Percentiles rank a stretch among this genome's conserved stretches.
These are phyloP conservation scores for Tetrax tetrax DNA, from an alignment of 2,113 vertebrate genomes.

Conservation along the genomic window DNA sequence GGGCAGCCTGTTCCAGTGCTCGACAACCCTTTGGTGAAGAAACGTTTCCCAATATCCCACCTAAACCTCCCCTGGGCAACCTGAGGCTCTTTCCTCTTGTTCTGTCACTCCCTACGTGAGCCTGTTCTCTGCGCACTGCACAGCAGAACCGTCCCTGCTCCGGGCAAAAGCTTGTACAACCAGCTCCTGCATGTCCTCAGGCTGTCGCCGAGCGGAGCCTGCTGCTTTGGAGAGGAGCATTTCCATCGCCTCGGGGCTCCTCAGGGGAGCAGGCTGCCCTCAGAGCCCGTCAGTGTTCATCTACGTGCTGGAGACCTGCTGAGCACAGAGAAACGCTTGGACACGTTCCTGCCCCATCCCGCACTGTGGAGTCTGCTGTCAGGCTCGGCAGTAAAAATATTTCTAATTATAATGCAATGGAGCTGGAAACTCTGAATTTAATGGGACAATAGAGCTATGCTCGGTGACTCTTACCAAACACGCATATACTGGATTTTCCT, in stretches of 20 bases:
- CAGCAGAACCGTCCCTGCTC: neutral
- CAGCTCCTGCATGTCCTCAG: neutral
- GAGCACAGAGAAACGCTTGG: neutral
- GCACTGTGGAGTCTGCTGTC: neutral
- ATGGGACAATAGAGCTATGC: neutral
- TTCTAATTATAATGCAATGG: no score
- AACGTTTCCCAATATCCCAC: no score
- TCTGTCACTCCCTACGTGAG: neutral
- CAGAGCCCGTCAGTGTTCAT: neutral
- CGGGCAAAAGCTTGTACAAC: rapidly evolving
- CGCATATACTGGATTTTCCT: rapidly evolving
- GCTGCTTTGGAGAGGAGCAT: neutral
- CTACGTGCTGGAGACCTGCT: neutral
- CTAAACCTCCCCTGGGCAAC: no score
- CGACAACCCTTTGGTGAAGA: no score
- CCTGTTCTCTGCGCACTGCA: neutral
- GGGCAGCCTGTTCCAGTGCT: no score
- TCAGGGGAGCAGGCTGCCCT: neutral
- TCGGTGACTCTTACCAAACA: neutral
- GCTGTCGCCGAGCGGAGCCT: no score
- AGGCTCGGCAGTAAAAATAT: no score
- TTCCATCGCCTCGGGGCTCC: neutral
- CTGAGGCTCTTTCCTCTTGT: no score
- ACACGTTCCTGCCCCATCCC: rapidly evolving
- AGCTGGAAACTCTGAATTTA: neutral